Evolutionary conservation across 2,113 vertebrate genomes (phyloP), one percentile per base, ranked within the genome.

Genomic region (Eurypyga helias): DNA sequence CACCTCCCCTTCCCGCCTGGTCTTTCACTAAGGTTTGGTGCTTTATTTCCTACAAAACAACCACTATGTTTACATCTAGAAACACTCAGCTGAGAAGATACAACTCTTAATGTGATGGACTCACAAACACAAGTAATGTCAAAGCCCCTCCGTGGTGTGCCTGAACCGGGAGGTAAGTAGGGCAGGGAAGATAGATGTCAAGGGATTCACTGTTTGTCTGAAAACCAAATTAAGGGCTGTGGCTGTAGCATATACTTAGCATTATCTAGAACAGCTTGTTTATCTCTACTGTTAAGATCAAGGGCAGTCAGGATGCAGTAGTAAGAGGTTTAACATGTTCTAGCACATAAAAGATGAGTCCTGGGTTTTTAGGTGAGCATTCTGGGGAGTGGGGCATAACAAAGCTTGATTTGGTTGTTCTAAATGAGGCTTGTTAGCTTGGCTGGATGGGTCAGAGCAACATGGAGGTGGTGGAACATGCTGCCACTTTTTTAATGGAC

Each of bases 191-290:
- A 25, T 1, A 38, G 51, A 52, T 5, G 34, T 29, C 62, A 76
- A 90, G 34, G 54, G 80, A 70, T 73, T 48, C n/a, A 2, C 10
- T 77, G 91, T 79, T 80, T 64, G 55, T 82, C 84, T 38, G 73
- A 65, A 85, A 88, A 75, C 14, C 82, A 62, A 75, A 95, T 43
- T 34, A 83, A 90, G 71, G 89, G 91, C 89, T 88, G 83, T 38
- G 91, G 72, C 5, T 83, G 77, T 25, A 60, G 87, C 13, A 1
- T 57, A 12, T 92, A 45, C 49, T 93, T 91, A 57, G 54, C 89
- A 36, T 86, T 86, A 97, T 87, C 91, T 96, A 29, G 93, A 94
- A 20, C 93, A 91, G 69, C 8, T 87, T 95, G 91, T 96, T 95
- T 96, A 67, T 94, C 83, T 78, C 80, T 54, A 67, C 72, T 78